Evolutionary conservation across 2,797 vertebrate genomes (phyloP), one percentile per base, ranked within the genome.

Genomic region (Pitangus sulphuratus): DNA sequence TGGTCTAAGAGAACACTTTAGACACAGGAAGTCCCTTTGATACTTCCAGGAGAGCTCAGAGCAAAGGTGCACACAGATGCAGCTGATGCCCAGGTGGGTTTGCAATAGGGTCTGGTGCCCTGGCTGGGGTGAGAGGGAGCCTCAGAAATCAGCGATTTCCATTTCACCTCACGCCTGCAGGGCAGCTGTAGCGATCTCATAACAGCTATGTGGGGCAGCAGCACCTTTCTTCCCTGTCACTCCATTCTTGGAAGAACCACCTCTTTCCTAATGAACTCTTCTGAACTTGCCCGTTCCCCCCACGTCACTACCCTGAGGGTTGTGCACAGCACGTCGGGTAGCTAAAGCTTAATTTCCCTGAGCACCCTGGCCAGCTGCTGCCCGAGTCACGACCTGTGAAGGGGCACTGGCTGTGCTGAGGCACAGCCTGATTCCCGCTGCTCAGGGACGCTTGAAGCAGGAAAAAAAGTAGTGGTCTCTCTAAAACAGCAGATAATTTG

Each of bases 261-360:
- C 16, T 89, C 77, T 42, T 84, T 61, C 61, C 80, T 54, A 17
- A 33, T 44, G 42, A 95, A 69, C 70, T 89, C 70, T 37, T 51
- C 51, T 76, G 24, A 76, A 79, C 31, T 71, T 66, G 35, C 28
- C 47, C 0, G 2, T 53, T 86, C 5, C 24, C 5, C 48, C 40
- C 39, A 56, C 2, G 26, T 72, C 88, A 54, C 39, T 14, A 15
- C 53, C n/a, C 66, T 11, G 21, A 81, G 66, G 37, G 62, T 75
- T 90, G 47, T 21, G n/a, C 66, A 62, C 70, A 87, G 47, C 54
- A 40, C 1, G 8, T 66, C 86, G 87, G 35, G 33, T 21, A 69
- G 66, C 14, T 58, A 53, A 94, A 94, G 30, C 58, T 57, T 78
- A 39, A 92, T 68, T 68, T 78, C 50, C 51, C 50, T 66, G 64